Evolutionary conservation across 53 echinoderm and acorn worm species (phyloP).

Genomic region (Patiria pectinifera): DNA sequence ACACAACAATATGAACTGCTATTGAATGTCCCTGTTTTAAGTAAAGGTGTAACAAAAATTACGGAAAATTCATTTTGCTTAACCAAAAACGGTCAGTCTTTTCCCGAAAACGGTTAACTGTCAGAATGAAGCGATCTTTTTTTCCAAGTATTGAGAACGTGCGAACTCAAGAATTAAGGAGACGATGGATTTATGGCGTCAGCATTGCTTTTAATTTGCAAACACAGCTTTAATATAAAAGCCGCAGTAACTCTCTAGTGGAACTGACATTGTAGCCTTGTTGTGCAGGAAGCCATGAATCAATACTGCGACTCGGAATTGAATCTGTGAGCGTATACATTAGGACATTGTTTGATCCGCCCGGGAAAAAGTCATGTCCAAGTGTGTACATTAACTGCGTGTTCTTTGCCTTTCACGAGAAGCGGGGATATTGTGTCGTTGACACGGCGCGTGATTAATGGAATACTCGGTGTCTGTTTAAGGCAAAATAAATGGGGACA

Average conservation of each 20-base stretch:
- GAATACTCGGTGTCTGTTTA: neutral
- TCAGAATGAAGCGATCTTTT: too few species aligned
- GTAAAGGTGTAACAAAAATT: too few species aligned
- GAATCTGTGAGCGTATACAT: neutral
- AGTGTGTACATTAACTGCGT: neutral
- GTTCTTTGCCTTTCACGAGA: neutral
- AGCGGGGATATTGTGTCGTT: neutral
- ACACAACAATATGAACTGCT: too few species aligned
- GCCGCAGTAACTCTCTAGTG: neutral
- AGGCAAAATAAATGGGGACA: neutral
- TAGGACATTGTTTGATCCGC: neutral
- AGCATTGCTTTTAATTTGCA: neutral
- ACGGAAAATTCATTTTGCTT: too few species aligned
- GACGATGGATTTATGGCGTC: neutral
- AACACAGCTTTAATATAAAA: neutral
- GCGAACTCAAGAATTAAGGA: too few species aligned
- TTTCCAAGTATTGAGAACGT: too few species aligned
- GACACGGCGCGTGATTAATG: slow-evolving; percentile 10
- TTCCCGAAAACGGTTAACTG: too few species aligned
- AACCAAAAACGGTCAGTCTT: too few species aligned
- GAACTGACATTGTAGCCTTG: neutral
- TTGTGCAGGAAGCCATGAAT: neutral
- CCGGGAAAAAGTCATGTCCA: neutral
- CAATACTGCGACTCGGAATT: neutral
- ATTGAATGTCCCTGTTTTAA: too few species aligned